Conservation (phyloP, 2,113 vertebrate genomes). For the Parotia lawesii region DNA sequence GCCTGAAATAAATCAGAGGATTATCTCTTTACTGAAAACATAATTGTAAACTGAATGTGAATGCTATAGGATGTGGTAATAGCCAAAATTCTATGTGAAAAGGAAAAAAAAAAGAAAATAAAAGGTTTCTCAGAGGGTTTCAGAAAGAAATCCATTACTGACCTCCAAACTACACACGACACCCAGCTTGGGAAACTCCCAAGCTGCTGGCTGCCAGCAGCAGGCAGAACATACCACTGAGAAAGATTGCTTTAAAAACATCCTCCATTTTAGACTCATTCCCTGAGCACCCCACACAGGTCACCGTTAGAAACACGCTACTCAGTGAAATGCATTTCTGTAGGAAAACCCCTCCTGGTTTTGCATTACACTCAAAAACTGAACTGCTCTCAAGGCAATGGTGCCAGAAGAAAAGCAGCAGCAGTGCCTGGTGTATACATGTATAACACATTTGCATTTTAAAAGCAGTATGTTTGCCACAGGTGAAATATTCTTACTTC, state of each 20-base stretch:
- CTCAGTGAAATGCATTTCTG: neutral
- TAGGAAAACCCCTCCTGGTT: neutral
- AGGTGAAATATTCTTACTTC: constrained; percentile 3
- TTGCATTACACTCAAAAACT: neutral
- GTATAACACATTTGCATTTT: constrained; percentile 21
- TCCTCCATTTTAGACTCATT: neutral
- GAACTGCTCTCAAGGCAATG: neutral
- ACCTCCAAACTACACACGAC: neutral
- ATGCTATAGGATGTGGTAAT: neutral
- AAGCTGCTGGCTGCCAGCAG: neutral
- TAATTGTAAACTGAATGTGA: neutral
- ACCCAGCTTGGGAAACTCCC: neutral
- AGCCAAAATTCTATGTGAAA: neutral
- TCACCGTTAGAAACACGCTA: neutral
- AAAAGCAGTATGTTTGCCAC: constrained; percentile 6
- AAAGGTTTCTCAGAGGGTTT: neutral
- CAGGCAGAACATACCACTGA: neutral
- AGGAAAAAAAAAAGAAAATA: neutral
- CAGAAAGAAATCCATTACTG: neutral
- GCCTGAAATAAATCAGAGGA: neutral
- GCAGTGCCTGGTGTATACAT: neutral
- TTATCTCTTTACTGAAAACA: neutral
- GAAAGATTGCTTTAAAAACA: neutral
- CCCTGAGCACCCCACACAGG: neutral
- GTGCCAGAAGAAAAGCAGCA: constrained; percentile 18